Conservation (phyloP, 2,113 vertebrate species). For the Camelus bactrianus region DNA sequence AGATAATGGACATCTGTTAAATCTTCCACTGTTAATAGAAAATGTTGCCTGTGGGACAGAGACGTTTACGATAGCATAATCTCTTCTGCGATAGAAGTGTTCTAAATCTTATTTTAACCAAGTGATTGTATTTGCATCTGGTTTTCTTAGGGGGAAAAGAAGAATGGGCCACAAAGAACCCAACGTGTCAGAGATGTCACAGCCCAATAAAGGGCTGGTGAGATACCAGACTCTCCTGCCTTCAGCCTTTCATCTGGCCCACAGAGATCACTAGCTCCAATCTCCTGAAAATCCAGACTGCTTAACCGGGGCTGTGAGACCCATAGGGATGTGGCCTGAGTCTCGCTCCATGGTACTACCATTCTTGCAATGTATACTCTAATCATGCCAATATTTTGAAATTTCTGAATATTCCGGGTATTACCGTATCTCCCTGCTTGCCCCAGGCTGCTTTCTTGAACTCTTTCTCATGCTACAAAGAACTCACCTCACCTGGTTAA, state of each 20-base stretch:
- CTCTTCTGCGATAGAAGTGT: constrained; percentile 82
- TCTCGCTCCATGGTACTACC: background rate
- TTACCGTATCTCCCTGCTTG: background rate
- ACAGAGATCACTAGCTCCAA: background rate
- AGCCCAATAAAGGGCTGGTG: constrained; percentile 1
- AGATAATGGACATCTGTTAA: constrained; percentile 82
- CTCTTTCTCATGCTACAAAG: background rate
- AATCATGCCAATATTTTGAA: background rate
- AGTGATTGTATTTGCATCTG: constrained; percentile 75
- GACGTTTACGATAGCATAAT: constrained; percentile 75
- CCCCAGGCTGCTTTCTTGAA: background rate
- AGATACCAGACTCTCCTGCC: background rate
- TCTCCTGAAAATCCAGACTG: background rate
- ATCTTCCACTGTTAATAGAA: constrained; percentile 85
- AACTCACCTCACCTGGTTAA: background rate
- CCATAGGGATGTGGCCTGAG: background rate
- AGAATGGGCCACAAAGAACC: constrained; percentile 71
- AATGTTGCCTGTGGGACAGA: constrained; percentile 81
- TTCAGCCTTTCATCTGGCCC: background rate
- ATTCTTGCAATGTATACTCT: background rate
- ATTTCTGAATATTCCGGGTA: background rate
- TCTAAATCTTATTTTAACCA: constrained; percentile 84
- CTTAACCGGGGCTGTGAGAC: background rate
- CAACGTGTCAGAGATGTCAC: background rate
- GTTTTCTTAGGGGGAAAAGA: constrained; percentile 70